These are phyloP conservation scores for Sarcophaga carnaria DNA, from an alignment of 2,888 invertebrate species.

Conservation along the genomic window DNA sequence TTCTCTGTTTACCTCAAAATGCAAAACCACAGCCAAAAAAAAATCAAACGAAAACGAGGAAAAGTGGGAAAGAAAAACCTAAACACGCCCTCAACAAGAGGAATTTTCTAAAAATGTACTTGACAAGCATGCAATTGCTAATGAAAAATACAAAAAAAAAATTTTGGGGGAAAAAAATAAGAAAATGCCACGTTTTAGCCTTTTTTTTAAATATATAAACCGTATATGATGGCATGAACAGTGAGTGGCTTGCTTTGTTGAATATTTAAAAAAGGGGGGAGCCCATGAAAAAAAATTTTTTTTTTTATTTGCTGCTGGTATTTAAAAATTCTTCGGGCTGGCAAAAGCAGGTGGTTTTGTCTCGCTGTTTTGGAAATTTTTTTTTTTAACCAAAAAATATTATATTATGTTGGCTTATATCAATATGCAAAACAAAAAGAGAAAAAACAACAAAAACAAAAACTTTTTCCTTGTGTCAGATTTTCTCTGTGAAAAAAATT, in stretches of 20 bases:
- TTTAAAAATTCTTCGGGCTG: conserved; percentile 49
- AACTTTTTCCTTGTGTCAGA: conserved; percentile 15
- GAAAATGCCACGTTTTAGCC: conserved; percentile 29
- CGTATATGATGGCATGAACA: conserved; percentile 8
- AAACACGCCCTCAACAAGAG: conserved; percentile 51
- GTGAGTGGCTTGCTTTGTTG: conserved; percentile 64
- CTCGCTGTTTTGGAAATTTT: conserved; percentile 33
- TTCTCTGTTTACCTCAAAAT: conserved; percentile 41
- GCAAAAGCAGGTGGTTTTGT: conserved; percentile 58
- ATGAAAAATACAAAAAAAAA: conserved; percentile 16
- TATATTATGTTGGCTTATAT: conserved; percentile 59
- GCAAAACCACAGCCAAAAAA: conserved; percentile 21
- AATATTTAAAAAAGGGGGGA: conserved; percentile 61
- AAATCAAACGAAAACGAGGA: conserved; percentile 15
- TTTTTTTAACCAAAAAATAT: conserved; percentile 44
- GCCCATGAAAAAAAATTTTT: conserved; percentile 10
- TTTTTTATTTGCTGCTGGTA: conserved; percentile 25
- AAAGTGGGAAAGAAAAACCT: conserved; percentile 7
- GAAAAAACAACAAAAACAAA: too few relatives aligned
- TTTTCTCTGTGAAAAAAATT: background rate
- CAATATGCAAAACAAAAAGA: conserved; percentile 62
- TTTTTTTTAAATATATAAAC: conserved; percentile 3
- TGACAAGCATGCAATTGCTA: conserved; percentile 69
- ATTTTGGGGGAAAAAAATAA: background rate
- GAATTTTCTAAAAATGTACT: conserved; percentile 58